Evolutionary conservation across 2,113 vertebrate genomes (phyloP).

Genomic region (Entelurus aequoreus): DNA sequence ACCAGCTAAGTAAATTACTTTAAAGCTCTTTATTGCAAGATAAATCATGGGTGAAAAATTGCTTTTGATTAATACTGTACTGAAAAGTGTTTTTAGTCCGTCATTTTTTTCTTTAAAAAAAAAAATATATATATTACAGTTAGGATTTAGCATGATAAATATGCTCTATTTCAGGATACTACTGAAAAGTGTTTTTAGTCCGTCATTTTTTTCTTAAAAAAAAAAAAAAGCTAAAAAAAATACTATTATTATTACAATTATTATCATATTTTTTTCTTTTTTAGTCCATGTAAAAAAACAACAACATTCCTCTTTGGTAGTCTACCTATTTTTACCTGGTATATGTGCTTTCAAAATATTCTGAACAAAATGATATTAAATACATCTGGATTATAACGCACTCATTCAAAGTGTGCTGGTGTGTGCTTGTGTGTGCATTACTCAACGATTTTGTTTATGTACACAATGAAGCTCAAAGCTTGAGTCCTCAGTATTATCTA

Average conservation of each 20-base stretch:
- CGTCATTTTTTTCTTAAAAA: not conserved
- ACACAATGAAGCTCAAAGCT: not conserved
- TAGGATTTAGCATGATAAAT: no score
- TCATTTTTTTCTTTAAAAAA: no score
- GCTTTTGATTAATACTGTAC: no score
- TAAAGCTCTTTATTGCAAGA: not conserved
- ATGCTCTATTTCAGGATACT: not conserved
- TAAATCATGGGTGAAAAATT: not conserved
- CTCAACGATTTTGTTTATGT: not conserved
- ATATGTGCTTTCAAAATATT: no score
- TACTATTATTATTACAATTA: no score
- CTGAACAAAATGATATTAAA: not conserved
- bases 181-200: not conserved
- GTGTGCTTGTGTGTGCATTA: not conserved
- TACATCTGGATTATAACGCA: not conserved
- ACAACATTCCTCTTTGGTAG: no score
- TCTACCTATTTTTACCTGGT: no score
- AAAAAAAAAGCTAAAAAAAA: no score
- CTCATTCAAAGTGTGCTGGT: no score
- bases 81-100: no score
- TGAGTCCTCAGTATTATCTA: not conserved
- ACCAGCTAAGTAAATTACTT: not conserved
- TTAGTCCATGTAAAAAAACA: no score
- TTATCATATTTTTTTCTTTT: no score
- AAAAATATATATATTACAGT: not conserved